Evolutionary conservation across 2,797 vertebrate genomes (phyloP), one percentile per base, ranked within the genome.

Genomic region (Sebastiscus tertius): DNA sequence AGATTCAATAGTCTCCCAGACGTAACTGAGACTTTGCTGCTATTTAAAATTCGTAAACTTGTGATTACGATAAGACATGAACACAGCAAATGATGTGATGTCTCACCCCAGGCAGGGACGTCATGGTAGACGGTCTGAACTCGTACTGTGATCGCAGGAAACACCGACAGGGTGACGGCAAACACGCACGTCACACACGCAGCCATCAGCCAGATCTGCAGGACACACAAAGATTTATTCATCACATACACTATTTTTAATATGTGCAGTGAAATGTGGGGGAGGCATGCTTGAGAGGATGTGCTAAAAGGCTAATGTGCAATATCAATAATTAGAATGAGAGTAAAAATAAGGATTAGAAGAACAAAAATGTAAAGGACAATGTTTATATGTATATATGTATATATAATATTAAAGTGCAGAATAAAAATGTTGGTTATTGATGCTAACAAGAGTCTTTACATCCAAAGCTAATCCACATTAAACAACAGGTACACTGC

Each of bases 191-290:
- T 98, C 83, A 98, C 95, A 0, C 94, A 97, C 13, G 96, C 5
- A 12, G 98, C 97, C 95, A 96, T 93, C 71, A 95, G 84, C 95
- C 97, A 97, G 87, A 99, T 97, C 98, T 99, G 90, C 8, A 22
- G 39, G 27, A 56, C n/a, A 60, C 56, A 60, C 55, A 61, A 18
- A 8, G 33, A 6, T 8, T 31, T 33, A 14, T 65, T 1, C 8
- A 34, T 10, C 2, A 10, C 52, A 58, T 2, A 56, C 67, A 6
- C 5, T 6, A 6, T 20, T n/a, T 9, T 33, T 14, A 42, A 18
- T 18, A 10, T 26, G 36, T 42, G 62, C 5, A 39, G 33, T 14
- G n/a, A 36, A 34, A 39, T 39, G 5, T 1, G 0, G 12, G 13
- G 0, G 0, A 16, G 39, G 39, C 39, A 34, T 7, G 59, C 1